phyloP scores from a whole-genome alignment of 2,797 vertebrate genomes.

The Echiichthys vipera region DNA sequence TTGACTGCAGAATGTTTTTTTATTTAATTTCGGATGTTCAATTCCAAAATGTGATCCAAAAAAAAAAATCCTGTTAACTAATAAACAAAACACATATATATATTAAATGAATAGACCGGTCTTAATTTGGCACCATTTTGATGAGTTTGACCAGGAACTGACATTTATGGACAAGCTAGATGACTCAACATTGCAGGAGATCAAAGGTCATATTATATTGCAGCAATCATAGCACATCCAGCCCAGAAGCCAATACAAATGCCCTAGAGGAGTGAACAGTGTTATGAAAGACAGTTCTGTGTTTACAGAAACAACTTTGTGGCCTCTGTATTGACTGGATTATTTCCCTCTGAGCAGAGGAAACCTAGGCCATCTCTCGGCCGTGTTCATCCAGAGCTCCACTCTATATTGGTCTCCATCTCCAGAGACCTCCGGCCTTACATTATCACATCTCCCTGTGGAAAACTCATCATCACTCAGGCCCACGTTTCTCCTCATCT shows the following conservation, averaged over 20 bases:
- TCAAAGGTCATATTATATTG: constrained; percentile 51
- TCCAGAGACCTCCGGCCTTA: neutral
- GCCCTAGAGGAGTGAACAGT: neutral
- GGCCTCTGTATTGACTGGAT: neutral
- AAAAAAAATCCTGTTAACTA: neutral
- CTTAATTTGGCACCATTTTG: neutral
- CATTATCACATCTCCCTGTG: constrained; percentile 22
- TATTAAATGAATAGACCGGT: neutral
- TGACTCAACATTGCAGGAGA: constrained; percentile 30
- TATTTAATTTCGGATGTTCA: too few relatives aligned
- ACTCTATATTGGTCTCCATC: constrained; percentile 23
- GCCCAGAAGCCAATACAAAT: neutral
- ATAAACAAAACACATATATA: neutral
- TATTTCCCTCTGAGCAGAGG: neutral
- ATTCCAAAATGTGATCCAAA: too few relatives aligned
- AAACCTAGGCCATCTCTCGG: neutral
- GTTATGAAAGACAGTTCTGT: constrained; percentile 16
- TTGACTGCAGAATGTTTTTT: neutral
- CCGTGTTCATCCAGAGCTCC: constrained; percentile 7
- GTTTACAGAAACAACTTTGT: constrained; percentile 3
- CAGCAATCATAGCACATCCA: constrained; percentile 8
- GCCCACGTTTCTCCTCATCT: neutral
- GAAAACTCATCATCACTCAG: constrained; percentile 13
- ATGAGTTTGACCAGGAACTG: neutral
- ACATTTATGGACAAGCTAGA: constrained; percentile 13